Percentiles rank a stretch among this genome's conserved stretches.
These are phyloP conservation scores for Discoglossus pictus DNA, from an alignment of 2,797 vertebrate species.

Conservation along the genomic window DNA sequence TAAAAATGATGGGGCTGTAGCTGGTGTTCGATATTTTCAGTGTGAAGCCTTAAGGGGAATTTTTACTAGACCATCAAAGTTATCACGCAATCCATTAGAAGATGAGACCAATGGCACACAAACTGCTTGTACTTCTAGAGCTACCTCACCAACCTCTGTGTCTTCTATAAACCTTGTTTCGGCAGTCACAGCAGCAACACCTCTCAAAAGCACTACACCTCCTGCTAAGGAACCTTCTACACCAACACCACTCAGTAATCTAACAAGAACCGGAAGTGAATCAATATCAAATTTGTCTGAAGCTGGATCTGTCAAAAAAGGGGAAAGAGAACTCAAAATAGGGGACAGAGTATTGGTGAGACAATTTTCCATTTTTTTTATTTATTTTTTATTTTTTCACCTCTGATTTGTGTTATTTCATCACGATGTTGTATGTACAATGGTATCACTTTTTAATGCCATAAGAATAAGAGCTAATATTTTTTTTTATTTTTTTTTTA, in stretches of 20 bases:
- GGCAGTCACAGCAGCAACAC: constrained; percentile 54
- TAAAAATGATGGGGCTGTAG: constrained; percentile 95
- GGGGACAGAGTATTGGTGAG: constrained; percentile 94
- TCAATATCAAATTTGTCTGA: constrained; percentile 95
- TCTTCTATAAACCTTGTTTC: constrained; percentile 68
- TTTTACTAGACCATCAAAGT: constrained; percentile 93
- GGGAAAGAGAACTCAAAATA: constrained; percentile 92
- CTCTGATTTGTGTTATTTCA: too few species aligned
- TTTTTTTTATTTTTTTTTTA: too few species aligned
- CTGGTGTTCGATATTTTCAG: constrained; percentile 94
- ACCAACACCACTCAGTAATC: constrained; percentile 78
- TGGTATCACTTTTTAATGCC: too few species aligned
- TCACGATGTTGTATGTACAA: too few species aligned
- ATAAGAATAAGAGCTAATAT: too few species aligned
- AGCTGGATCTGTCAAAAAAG: constrained; percentile 91
- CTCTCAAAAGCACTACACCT: constrained; percentile 61
- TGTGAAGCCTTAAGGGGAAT: constrained; percentile 92
- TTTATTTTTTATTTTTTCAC: too few species aligned
- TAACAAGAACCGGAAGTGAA: constrained; percentile 85
- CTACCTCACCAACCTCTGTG: constrained; percentile 77
- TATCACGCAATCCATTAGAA: constrained; percentile 80
- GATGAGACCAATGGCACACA: constrained; percentile 87
- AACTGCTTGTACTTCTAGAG: constrained; percentile 73
- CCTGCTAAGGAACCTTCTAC: constrained; percentile 66
- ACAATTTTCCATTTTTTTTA: too few species aligned